These are phyloP conservation scores for Donacobius atricapilla DNA, from an alignment of 2,113 vertebrate species.

Conservation along the genomic window DNA sequence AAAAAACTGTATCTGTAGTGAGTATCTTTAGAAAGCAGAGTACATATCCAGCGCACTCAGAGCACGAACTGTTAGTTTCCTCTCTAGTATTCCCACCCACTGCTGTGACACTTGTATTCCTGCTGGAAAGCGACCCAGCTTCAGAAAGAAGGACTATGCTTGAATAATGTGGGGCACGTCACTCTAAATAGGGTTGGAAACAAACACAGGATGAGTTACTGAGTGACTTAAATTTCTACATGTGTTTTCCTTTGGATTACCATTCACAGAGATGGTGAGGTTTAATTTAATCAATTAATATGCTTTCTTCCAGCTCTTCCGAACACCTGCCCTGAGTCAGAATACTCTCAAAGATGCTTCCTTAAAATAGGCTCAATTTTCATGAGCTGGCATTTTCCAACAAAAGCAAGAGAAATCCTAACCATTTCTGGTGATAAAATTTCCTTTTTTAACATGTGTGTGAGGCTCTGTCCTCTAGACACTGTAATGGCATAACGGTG, in stretches of 20 bases:
- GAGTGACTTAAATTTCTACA: neutral
- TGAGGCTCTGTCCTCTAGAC: neutral
- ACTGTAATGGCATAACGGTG: neutral
- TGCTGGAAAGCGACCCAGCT: constrained; percentile 28
- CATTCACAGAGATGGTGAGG: neutral
- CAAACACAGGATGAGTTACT: neutral
- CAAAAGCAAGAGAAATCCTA: neutral
- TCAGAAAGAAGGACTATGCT: neutral
- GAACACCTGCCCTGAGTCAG: neutral
- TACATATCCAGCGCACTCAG: neutral
- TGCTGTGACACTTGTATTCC: neutral
- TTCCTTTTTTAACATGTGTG: fast-evolving
- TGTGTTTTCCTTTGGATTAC: neutral
- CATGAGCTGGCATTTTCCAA: neutral
- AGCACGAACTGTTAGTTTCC: neutral
- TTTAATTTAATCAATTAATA: neutral
- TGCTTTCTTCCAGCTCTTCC: neutral
- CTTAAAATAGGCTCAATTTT: neutral
- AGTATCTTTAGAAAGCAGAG: constrained; percentile 49
- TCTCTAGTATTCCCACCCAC: constrained; percentile 33
- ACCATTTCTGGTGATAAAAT: neutral
- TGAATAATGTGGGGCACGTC: neutral
- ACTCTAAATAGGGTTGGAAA: neutral
- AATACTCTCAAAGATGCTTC: neutral
- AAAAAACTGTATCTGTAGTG: neutral